Evolutionary conservation across 2,113 vertebrate species (phyloP).

Genomic region (Blennius ocellaris): DNA sequence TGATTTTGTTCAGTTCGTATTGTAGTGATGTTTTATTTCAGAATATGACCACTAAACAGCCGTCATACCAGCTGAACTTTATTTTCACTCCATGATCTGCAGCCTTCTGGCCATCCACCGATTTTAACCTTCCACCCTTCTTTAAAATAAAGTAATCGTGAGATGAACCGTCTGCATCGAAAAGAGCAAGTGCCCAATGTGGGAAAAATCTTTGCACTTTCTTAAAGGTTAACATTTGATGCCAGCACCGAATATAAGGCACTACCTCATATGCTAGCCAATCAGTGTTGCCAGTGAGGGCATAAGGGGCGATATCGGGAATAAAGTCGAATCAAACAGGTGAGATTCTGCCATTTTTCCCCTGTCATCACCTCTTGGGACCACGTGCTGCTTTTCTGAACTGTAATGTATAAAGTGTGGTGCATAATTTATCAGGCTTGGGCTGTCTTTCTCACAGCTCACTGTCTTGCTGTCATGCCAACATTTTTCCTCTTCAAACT

Average conservation of each 20-base stretch:
- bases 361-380: constrained; percentile 1
- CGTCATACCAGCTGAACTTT: neutral
- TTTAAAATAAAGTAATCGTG: constrained; percentile 8
- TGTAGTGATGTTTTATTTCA: neutral
- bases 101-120: neutral
- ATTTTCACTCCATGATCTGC: neutral
- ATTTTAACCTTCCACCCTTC: neutral
- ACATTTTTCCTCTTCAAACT: constrained; percentile 13
- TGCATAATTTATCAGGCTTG: constrained; percentile 3
- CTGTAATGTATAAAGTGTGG: constrained; percentile 1
- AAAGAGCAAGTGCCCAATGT: neutral
- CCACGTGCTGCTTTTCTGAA: constrained; percentile 4
- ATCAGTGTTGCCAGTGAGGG: neutral
- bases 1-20: constrained; percentile 4
- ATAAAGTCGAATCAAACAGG: neutral
- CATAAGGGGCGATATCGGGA: neutral
- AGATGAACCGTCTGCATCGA: neutral
- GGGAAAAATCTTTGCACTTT: neutral
- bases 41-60: neutral
- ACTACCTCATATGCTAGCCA: neutral
- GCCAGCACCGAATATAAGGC: neutral
- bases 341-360: neutral
- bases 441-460: constrained; percentile 1
- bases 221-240: neutral
- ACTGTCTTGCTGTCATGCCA: neutral